Evolutionary conservation across 2,888 invertebrate species (phyloP).

Genomic region (Mesochorus sp.): DNA sequence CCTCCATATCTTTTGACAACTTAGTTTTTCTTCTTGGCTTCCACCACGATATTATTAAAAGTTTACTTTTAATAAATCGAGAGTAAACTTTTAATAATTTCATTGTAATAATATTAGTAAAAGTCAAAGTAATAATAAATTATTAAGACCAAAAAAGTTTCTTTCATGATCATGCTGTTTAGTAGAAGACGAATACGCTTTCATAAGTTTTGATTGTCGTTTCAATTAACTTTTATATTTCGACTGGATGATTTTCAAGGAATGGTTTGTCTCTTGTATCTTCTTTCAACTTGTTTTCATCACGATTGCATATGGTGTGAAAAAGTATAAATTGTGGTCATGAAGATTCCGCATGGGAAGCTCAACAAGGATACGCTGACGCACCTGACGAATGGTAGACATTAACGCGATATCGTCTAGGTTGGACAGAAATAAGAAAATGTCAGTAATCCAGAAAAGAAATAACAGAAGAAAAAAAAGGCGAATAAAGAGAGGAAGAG

Average conservation of each 20-base stretch:
- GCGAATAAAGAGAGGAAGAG: not conserved
- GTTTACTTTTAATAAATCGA: no score
- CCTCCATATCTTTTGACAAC: no score
- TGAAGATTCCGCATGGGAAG: conserved; percentile 10
- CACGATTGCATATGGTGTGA: not conserved
- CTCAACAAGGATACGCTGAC: conserved; percentile 25
- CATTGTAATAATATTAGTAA: no score
- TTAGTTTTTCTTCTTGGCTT: no score
- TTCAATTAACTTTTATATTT: no score
- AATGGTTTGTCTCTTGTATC: conserved; percentile 12
- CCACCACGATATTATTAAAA: no score
- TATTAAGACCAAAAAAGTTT: no score
- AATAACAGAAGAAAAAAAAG: conserved; percentile 1
- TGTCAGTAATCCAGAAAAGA: conserved; percentile 20
- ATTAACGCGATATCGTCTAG: conserved; percentile 50
- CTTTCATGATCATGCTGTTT: not conserved
- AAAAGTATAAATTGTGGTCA: conserved; percentile 39
- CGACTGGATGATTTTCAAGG: conserved; percentile 47
- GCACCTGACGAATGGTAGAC: conserved; percentile 54
- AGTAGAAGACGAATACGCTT: not conserved
- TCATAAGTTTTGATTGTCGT: no score
- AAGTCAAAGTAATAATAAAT: no score
- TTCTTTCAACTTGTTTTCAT: not conserved
- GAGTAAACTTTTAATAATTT: no score
- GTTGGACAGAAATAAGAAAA: conserved; percentile 39